phyloP scores from a whole-genome alignment of 2,113 vertebrate genomes.

The Regulus satrapa region DNA sequence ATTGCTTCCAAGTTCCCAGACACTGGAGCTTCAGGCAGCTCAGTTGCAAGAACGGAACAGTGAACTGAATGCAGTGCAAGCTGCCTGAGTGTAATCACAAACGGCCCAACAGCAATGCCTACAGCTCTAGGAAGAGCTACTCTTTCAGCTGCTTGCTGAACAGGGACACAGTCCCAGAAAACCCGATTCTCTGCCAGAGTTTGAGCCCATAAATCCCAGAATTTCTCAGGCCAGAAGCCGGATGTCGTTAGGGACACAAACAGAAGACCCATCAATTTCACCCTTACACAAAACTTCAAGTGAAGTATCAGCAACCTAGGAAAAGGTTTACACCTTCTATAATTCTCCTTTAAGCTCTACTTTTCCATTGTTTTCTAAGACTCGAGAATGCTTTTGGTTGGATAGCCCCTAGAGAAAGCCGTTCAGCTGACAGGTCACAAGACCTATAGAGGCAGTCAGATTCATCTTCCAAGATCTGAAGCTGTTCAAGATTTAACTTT shows the following conservation, averaged over 20 bases:
- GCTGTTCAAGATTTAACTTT: not conserved
- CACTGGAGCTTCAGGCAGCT: not conserved
- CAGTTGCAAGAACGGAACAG: not conserved
- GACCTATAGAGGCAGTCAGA: not conserved
- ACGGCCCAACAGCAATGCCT: not conserved
- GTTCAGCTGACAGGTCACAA: not conserved
- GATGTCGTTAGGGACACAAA: not conserved
- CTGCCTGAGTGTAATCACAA: not conserved
- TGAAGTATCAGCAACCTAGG: not conserved
- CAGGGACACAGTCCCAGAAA: not conserved
- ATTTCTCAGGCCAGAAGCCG: rapidly evolving
- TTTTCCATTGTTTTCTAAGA: not conserved
- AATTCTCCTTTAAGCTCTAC: not conserved
- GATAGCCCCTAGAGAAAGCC: not conserved
- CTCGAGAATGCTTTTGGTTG: not conserved
- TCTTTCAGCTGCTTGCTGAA: not conserved
- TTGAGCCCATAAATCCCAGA: not conserved
- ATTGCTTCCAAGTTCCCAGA: not conserved
- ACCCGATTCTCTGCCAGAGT: not conserved
- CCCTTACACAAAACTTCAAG: not conserved
- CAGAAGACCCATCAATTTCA: not conserved
- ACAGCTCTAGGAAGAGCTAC: not conserved
- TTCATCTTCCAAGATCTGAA: not conserved
- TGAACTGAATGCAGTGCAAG: not conserved
- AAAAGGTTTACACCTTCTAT: not conserved